Conservation (phyloP, 2,113 vertebrate genomes). For the Prunella himalayana region DNA sequence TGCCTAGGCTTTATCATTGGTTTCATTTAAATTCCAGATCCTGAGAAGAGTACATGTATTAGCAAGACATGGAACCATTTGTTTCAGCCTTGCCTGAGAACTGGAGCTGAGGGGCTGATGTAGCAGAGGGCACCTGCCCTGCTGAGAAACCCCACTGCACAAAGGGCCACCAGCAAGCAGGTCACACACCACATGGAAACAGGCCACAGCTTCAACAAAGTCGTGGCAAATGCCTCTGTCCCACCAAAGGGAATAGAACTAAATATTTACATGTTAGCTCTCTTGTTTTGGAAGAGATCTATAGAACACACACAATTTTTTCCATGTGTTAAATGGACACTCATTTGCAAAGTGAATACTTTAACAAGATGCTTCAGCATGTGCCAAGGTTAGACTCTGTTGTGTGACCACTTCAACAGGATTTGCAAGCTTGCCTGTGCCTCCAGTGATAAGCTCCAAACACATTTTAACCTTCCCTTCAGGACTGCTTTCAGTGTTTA, state of each 20-base stretch:
- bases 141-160: not conserved
- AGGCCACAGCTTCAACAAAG: not conserved
- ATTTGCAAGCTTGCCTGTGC: not conserved
- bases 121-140: not conserved
- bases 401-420: not conserved
- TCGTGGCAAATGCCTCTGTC: not conserved
- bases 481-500: not conserved
- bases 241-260: not conserved
- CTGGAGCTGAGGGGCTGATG: accelerated
- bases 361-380: not conserved
- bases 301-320: accelerated
- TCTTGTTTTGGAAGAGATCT: not conserved
- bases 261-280: not conserved
- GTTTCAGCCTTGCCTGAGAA: not conserved
- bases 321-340: not conserved
- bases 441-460: not conserved
- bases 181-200: not conserved
- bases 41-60: not conserved
- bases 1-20: not conserved
- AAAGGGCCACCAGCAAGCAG: not conserved
- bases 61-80: not conserved
- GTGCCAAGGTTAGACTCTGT: not conserved
- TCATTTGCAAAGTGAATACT: not conserved
- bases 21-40: not conserved
- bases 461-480: not conserved